phyloP scores from a whole-genome alignment of 2,113 vertebrate genomes.

The Gallinago undulata region DNA sequence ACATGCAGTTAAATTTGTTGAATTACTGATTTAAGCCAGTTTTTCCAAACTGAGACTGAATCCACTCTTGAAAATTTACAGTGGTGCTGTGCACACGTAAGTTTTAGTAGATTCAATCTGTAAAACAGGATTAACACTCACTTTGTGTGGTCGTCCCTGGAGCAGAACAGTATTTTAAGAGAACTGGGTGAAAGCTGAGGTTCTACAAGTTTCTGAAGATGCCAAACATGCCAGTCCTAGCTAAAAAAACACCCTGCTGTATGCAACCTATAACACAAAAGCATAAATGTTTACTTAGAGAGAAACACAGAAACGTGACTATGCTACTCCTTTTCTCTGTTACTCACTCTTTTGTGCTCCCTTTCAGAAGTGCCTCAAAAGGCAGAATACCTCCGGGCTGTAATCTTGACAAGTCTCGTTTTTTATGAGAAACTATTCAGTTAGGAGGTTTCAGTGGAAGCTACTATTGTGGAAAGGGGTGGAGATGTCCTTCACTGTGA shows the following conservation, averaged over 20 bases:
- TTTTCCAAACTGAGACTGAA: background rate
- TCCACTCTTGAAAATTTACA: background rate
- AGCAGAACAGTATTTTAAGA: background rate
- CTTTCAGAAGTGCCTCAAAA: background rate
- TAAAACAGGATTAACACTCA: background rate
- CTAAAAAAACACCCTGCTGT: background rate
- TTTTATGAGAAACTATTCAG: background rate
- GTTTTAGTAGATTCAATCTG: background rate
- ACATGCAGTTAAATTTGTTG: background rate
- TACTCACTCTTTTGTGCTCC: background rate
- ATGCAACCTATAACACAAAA: background rate
- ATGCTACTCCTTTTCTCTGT: background rate
- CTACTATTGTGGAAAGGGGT: background rate
- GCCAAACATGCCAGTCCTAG: background rate
- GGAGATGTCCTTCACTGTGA: background rate
- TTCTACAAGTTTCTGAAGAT: background rate
- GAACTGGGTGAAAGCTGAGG: background rate
- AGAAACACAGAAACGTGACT: background rate
- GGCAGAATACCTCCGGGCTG: background rate
- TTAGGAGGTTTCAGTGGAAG: background rate
- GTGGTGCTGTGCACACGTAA: background rate
- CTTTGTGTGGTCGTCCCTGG: background rate
- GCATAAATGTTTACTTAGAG: background rate
- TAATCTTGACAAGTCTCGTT: background rate
- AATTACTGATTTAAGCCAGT: background rate